A percentile compares a stretch with the other conserved stretches of the same genome.
Conservation (phyloP, 2,113 vertebrate species). For the Turdus rufiventris region DNA sequence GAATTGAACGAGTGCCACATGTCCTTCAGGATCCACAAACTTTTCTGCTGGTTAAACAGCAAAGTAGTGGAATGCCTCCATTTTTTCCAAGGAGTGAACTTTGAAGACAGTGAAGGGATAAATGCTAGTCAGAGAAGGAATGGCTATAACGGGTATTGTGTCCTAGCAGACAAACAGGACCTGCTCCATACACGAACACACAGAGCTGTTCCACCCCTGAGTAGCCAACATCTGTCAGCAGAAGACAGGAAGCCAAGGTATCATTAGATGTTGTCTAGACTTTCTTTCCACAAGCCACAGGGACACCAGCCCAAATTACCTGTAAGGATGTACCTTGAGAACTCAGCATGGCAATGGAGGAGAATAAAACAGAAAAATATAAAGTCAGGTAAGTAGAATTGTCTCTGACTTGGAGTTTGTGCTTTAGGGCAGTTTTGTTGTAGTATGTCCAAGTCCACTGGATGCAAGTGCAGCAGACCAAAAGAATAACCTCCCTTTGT, state of each 20-base stretch:
- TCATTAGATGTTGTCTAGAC: not conserved
- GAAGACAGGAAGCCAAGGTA: not conserved
- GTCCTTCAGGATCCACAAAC: not conserved
- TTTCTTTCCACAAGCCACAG: not conserved
- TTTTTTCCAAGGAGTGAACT: not conserved
- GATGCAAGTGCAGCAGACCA: not conserved
- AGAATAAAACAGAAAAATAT: not conserved
- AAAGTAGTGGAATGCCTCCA: not conserved
- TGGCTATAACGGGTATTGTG: not conserved
- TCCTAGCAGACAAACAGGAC: not conserved
- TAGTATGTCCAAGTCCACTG: not conserved
- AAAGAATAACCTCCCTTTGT: not conserved
- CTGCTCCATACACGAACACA: fast-evolving
- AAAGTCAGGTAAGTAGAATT: not conserved
- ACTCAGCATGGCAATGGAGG: not conserved
- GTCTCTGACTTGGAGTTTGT: not conserved
- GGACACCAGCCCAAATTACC: not conserved
- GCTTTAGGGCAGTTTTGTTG: not conserved
- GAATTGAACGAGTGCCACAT: not conserved
- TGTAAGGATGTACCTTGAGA: not conserved
- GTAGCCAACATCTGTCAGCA: not conserved
- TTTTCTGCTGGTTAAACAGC: not conserved
- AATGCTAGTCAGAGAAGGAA: not conserved
- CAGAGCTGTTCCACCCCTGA: not conserved
- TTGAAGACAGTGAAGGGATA: not conserved